These are phyloP conservation scores for Apis mellifera DNA, from an alignment of 1,140 invertebrate genomes.

Conservation along the genomic window Amel_HAv3.1 CM009934.2:4214001-4214500, in stretches of 20 bases:
- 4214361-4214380: not conserved
- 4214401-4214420: too few relatives aligned
- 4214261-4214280: conserved; percentile 6
- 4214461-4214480: too few relatives aligned
- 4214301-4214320: not conserved
- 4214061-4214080: not conserved
- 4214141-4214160: too few relatives aligned
- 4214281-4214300: not conserved
- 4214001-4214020: conserved; percentile 24
- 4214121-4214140: not conserved
- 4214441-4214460: too few relatives aligned
- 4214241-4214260: too few relatives aligned
- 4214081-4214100: not conserved
- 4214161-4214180: not conserved
- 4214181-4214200: not conserved
- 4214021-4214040: not conserved
- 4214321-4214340: not conserved
- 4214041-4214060: not conserved
- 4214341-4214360: too few relatives aligned
- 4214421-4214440: too few relatives aligned
- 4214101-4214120: too few relatives aligned
- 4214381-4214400: not conserved
- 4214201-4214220: not conserved
- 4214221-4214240: not conserved
- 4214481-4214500: too few relatives aligned